Conservation (phyloP, 1,140 invertebrate genomes). For the Spodoptera frugiperda region DNA sequence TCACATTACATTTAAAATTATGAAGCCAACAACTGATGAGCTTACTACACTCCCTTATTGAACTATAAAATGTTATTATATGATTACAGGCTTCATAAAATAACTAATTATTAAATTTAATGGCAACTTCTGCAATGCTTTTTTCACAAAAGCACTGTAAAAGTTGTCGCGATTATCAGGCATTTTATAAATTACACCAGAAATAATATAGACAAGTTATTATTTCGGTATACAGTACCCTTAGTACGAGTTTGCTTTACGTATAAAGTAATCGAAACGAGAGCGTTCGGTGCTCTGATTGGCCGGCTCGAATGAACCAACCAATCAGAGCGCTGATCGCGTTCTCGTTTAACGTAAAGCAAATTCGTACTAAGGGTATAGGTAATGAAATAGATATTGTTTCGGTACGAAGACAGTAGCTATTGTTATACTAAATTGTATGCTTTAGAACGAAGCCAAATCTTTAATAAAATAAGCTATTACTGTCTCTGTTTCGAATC, state of each 20-base stretch:
- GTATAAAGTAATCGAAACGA: no score
- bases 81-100: conserved; percentile 38
- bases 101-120: conserved; percentile 2
- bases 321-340: no score
- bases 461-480: not conserved
- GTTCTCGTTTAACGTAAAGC: no score
- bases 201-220: not conserved
- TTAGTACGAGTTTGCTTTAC: no score
- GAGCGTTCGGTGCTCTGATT: no score
- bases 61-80: not conserved
- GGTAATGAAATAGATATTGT: no score
- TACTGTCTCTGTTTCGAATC: not conserved
- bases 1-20: conserved; percentile 13
- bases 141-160: conserved; percentile 35
- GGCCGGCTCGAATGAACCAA: no score
- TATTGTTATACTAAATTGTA: no score
- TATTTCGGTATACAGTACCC: no score
- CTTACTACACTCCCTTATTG: not conserved
- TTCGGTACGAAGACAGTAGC: no score
- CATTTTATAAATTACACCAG: not conserved
- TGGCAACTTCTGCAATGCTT: conserved; percentile 42
- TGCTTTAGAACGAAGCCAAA: no score
- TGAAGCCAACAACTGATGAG: conserved; percentile 15
- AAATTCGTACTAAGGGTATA: no score
- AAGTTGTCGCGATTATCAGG: conserved; percentile 31